A percentile compares a stretch with the other conserved stretches of the same genome.
Conservation (phyloP, 2,113 vertebrate species). For the Tupaia tana region DNA sequence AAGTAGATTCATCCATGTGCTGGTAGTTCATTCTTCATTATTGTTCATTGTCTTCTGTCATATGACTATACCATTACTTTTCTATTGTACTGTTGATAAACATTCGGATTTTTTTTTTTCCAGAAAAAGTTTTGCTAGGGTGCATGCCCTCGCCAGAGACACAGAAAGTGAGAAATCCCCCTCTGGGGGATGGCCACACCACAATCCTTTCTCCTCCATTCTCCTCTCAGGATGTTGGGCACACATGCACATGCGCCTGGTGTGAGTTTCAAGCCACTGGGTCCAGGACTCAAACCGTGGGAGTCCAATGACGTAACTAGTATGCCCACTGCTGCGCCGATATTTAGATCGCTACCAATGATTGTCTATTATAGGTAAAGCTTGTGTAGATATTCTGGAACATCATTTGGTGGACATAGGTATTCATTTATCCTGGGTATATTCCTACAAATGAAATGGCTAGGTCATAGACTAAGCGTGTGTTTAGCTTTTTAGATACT, state of each 20-base stretch:
- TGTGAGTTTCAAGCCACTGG: no score
- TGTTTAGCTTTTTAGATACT: constrained; percentile 28
- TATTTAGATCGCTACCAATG: neutral
- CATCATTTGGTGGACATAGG: neutral
- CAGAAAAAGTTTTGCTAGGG: no score
- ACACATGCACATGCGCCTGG: no score
- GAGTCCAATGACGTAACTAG: no score
- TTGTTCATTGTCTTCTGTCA: neutral
- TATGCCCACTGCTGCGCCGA: no score
- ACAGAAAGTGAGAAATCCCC: no score
- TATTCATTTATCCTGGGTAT: neutral
- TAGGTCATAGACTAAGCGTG: neutral
- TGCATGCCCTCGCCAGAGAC: no score
- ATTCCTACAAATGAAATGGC: neutral
- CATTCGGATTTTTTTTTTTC: neutral
- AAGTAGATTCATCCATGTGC: neutral
- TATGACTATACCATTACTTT: neutral
- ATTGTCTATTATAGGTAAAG: neutral
- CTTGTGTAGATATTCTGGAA: neutral
- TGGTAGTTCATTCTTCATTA: neutral
- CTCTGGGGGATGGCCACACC: no score
- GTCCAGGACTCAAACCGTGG: no score
- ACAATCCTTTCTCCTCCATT: no score
- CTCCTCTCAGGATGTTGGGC: no score
- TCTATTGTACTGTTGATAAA: neutral